Conservation (phyloP, 2,888 invertebrate species). For the Nematopogon swammerdamellus region DNA sequence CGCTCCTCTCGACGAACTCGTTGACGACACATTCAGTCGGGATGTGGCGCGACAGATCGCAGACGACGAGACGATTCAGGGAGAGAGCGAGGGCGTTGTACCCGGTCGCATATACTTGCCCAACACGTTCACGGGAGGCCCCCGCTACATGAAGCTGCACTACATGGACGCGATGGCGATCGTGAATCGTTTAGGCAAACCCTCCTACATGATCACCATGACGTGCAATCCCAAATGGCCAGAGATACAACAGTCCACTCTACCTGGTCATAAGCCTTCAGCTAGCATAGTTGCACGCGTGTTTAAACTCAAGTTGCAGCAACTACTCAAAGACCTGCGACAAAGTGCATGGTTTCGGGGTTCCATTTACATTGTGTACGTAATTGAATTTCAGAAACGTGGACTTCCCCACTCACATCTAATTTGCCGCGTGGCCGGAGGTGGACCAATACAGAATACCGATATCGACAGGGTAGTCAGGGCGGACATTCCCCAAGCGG, state of each 20-base stretch:
- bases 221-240: conserved; percentile 6
- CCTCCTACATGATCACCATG: conserved; percentile 3
- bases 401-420: conserved; percentile 3
- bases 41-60: not conserved
- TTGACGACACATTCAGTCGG: not conserved
- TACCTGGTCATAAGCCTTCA: not conserved
- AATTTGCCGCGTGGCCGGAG: conserved; percentile 7
- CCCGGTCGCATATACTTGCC: conserved; percentile 6
- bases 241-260: conserved; percentile 4
- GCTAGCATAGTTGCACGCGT: not conserved
- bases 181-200: conserved; percentile 6
- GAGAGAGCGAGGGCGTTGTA: conserved; percentile 4
- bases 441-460: conserved; percentile 7
- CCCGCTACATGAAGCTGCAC: conserved; percentile 6
- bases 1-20: not conserved
- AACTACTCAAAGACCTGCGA: not conserved
- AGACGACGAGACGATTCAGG: not conserved
- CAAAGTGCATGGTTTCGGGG: conserved; percentile 4
- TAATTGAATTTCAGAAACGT: conserved; percentile 9
- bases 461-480: conserved; percentile 11
- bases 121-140: conserved; percentile 6
- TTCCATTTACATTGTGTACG: conserved; percentile 4
- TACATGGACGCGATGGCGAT: conserved; percentile 7
- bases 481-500: conserved; percentile 5
- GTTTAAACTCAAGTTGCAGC: not conserved